phyloP scores from a whole-genome alignment of 2,113 vertebrate species.

The Mormoops blainvillei region DNA sequence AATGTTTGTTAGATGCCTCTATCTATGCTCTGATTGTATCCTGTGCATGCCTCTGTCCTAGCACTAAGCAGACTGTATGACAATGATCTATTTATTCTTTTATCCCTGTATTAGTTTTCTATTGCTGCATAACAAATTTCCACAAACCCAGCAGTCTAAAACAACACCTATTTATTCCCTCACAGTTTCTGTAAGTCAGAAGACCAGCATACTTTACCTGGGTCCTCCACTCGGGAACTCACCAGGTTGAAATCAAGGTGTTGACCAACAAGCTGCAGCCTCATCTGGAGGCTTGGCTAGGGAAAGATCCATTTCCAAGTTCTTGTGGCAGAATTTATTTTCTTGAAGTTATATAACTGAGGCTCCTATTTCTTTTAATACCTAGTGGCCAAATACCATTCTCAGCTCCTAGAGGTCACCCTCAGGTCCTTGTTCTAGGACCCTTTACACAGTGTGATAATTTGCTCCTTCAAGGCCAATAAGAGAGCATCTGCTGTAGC shows the following conservation, averaged over 20 bases:
- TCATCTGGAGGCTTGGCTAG: background rate
- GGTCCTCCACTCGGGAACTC: background rate
- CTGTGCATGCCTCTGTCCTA: background rate
- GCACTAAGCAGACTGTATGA: background rate
- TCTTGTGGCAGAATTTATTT: background rate
- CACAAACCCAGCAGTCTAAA: background rate
- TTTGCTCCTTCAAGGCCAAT: background rate
- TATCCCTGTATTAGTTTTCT: background rate
- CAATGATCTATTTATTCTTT: background rate
- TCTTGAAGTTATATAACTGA: background rate
- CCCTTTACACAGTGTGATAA: background rate
- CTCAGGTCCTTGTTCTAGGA: background rate
- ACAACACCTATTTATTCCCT: background rate
- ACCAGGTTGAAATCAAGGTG: background rate
- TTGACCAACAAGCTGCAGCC: background rate
- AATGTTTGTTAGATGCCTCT: background rate
- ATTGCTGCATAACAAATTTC: background rate
- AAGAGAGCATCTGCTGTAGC: background rate
- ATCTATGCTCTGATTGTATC: background rate
- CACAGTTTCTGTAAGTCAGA: background rate
- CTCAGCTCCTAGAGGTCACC: background rate
- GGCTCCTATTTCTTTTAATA: background rate
- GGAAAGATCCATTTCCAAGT: background rate
- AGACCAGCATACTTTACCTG: background rate
- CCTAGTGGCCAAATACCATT: background rate